Evolutionary conservation across 2,113 vertebrate species (phyloP).

Genomic region (Gallinago undulata): DNA sequence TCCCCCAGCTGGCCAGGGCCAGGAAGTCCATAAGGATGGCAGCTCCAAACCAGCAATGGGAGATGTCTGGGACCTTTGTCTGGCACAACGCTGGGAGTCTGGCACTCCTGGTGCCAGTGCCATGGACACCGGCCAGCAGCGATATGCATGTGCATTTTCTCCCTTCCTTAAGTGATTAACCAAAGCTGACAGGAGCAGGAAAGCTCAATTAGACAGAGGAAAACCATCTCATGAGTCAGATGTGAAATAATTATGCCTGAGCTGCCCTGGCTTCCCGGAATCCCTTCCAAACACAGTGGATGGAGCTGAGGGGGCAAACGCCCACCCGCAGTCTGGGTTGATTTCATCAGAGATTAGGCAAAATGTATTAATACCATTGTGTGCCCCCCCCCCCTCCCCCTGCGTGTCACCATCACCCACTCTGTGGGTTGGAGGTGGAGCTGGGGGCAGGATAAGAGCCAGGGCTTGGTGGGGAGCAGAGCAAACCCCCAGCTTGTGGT

Average conservation of each 20-base stretch:
- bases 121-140: accelerated
- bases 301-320: background rate
- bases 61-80: accelerated
- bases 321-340: background rate
- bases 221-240: background rate
- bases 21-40: background rate
- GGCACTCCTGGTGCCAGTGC: background rate
- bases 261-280: background rate
- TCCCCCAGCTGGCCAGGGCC: background rate
- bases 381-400: no score
- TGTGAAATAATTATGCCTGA: background rate
- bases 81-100: accelerated
- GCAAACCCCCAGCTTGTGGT: background rate
- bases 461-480: background rate
- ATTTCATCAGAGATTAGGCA: constrained; percentile 42
- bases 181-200: background rate
- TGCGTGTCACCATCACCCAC: background rate
- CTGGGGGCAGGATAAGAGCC: constrained; percentile 33
- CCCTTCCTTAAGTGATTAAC: background rate
- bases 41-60: background rate
- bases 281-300: background rate
- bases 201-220: background rate
- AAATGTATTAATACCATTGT: background rate
- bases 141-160: background rate
- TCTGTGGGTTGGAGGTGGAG: background rate